Base-by-base conservation (phyloP, 2,797 vertebrate genomes). In the Rhinatrema bivittatum region DNA sequence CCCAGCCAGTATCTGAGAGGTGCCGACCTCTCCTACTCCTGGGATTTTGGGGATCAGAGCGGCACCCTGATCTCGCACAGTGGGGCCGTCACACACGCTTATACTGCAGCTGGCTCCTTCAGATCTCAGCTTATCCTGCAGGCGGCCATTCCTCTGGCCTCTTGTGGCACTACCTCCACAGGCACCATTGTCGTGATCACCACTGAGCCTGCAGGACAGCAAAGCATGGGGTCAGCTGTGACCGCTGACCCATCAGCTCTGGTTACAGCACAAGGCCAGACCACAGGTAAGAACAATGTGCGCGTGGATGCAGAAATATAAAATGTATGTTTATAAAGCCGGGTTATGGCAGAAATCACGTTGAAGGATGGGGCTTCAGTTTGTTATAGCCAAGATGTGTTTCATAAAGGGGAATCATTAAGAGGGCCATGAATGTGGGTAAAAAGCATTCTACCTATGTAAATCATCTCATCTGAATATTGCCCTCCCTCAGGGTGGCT, bases 1-100 rank as follows among this genome's bases (percentile, higher is more conserved):
- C 94, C 94, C 46, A 94, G 91, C 54, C 74, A 70, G 21, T 98
- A 87, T 68, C 81, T 98, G 30, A 64, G 59, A 13, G 49, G 20
- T 1, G 87, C 92, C 2, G 94, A 97, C 33, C 20, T 98, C 50
- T 91, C 87, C 61, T 95, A 87, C 57, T 91, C 76, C 52, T 98
- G 94, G 94, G 87, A 98, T 71, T 98, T 98, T 23, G 94, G 94
- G 3, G 94, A 98, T 66, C 64, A 51, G 36, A 90, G 82, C 3
- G 94, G 93, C 3, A 94, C 87, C 2, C 78, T 97, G 25, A 93
- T 98, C 72, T 90, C 91, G 42, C 86, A 84, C 46, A 86, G 86
- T 9, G 38, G 51, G 35, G 62, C 61, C 0, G 86, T 93, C 55
- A 90, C 91, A 16, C 94, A 98, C 72, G 91, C 91, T 2, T 97